Base-by-base conservation (phyloP, 2,888 invertebrate species). In the Choreutis nemorana region DNA sequence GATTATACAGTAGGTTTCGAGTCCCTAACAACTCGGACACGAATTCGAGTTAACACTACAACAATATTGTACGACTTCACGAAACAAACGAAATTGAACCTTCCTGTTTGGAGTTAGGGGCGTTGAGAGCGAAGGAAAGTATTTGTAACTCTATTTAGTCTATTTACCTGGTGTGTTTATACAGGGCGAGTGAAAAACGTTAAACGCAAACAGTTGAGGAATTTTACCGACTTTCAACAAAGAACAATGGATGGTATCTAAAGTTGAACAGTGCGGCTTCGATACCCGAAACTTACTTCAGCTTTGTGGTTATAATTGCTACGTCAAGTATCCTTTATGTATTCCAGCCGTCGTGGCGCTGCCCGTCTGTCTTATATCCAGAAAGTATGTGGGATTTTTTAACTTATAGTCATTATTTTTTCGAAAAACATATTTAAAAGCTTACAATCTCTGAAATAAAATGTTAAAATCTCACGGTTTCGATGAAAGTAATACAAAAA, bases 11-110 rank as follows among this genome's bases (percentile, higher is more conserved):
- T 44, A 45, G 37, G 48, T 42, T 42, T 42, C 43, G 45, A 52
- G 50, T 47, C 49, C 47, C 54, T 60, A 58, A 59, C 57, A 49
- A 55, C 56, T 55, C 46, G 52, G 45, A 62, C 63, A 64, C 59
- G 61, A 63, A 54, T 57, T 56, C 48, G 44, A 61, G 56, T 56
- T 53, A 59, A 48, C 46, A 44, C 42, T 40, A 38, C 31, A 30
- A 46, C 44, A 50, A 46, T 29, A 50, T 44, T 31, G 29, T 9
- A 22, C 25, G 20, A 23, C 12, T 7, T 3, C 5, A 2, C 21
- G 15, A 11, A n/a, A n/a, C 28, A 26, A 15, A 11, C 16, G 11
- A 48, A 44, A 35, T 3, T 42, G 24, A 34, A 36, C 41, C 39
- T 32, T 57, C 45, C 32, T 2, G 1, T 3, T 3, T 25, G 0